Conservation (phyloP, 1,140 invertebrate species). For the Limonius californicus region DNA sequence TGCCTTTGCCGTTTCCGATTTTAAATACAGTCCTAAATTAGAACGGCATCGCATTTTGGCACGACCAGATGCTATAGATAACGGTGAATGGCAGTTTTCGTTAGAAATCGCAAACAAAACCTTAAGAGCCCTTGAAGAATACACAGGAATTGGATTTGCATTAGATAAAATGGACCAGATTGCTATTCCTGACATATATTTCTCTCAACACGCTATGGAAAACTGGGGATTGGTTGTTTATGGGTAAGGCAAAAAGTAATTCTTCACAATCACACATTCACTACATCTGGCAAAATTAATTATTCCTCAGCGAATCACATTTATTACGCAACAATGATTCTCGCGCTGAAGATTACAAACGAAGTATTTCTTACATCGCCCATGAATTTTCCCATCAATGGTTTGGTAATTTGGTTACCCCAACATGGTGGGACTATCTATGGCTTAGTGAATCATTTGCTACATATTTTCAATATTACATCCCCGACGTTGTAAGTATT, state of each 20-base stretch:
- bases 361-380: neutral
- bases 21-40: constrained; percentile 18
- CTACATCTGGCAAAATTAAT: no score
- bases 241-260: constrained; percentile 55
- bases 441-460: neutral
- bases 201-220: constrained; percentile 80
- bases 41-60: neutral
- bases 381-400: neutral
- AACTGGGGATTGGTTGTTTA: no score
- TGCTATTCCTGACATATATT: constrained; percentile 75
- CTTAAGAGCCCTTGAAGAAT: constrained; percentile 48
- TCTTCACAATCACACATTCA: neutral
- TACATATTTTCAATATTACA: constrained; percentile 1
- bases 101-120: neutral
- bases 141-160: constrained; percentile 70
- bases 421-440: neutral
- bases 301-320: no score
- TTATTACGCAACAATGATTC: no score
- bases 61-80: neutral
- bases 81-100: neutral
- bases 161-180: constrained; percentile 81
- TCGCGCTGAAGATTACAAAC: neutral
- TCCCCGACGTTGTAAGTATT: neutral
- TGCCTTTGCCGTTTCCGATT: constrained; percentile 58
- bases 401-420: no score